These are phyloP conservation scores for Vanessa tameamea DNA, from an alignment of 1,140 invertebrate species.

Conservation along the genomic window DNA sequence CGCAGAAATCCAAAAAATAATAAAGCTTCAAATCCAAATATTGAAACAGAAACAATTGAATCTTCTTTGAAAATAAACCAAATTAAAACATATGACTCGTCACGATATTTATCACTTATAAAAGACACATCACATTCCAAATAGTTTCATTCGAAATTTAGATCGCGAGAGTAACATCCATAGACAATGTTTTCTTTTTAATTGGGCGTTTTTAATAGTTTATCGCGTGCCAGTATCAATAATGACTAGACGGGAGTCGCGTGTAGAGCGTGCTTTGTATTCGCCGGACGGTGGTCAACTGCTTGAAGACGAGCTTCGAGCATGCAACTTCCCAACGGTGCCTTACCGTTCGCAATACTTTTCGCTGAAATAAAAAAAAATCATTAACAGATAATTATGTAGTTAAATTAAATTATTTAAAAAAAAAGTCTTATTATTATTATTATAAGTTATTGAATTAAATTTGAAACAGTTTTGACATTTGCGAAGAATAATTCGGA, in stretches of 20 bases:
- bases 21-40: constrained; percentile 4
- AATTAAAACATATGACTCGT: constrained; percentile 26
- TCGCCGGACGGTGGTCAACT: constrained; percentile 76
- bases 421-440: background rate
- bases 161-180: constrained; percentile 53
- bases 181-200: constrained; percentile 56
- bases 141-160: constrained; percentile 47
- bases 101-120: constrained; percentile 40
- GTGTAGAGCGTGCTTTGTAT: constrained; percentile 55
- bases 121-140: constrained; percentile 55
- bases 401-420: background rate
- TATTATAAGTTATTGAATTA: background rate
- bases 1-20: constrained; percentile 18
- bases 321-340: constrained; percentile 33
- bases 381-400: background rate
- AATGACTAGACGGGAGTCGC: constrained; percentile 26
- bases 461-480: no score
- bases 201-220: constrained; percentile 34
- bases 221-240: constrained; percentile 48
- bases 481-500: no score
- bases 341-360: constrained; percentile 33
- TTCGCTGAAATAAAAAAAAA: constrained; percentile 21
- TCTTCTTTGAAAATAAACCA: constrained; percentile 13
- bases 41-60: constrained; percentile 21
- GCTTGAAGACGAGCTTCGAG: constrained; percentile 27